These are phyloP conservation scores for Argyrosomus regius DNA, from an alignment of 2,797 vertebrate species.

Conservation along the genomic window DNA sequence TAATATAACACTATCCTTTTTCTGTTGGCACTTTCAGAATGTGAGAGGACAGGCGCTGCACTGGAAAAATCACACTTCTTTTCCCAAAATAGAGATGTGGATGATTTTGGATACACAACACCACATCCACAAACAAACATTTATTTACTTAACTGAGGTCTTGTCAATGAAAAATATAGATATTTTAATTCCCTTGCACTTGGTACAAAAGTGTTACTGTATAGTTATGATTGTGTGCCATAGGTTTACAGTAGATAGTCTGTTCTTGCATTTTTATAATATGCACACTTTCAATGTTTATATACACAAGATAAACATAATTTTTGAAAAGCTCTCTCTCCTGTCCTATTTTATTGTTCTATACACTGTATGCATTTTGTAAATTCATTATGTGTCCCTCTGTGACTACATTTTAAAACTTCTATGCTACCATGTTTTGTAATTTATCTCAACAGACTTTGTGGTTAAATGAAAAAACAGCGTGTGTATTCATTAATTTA, in stretches of 20 bases:
- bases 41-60: background rate
- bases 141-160: background rate
- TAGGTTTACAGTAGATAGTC: background rate
- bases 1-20: background rate
- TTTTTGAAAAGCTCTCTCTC: background rate
- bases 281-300: background rate
- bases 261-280: background rate
- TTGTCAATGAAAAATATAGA: background rate
- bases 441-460: background rate
- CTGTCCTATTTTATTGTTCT: background rate
- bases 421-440: background rate
- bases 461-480: background rate
- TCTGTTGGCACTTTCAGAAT: background rate
- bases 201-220: background rate
- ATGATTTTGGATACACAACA: background rate
- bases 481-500: no score
- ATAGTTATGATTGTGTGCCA: conserved; percentile 8
- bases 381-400: background rate
- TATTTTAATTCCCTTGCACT: background rate
- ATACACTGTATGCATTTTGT: background rate
- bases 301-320: background rate
- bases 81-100: background rate
- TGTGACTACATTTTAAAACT: background rate
- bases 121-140: background rate
- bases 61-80: background rate